Evolutionary conservation across 2,113 vertebrate species (phyloP), one percentile per base, ranked within the genome.

Genomic region (Mirounga angustirostris): DNA sequence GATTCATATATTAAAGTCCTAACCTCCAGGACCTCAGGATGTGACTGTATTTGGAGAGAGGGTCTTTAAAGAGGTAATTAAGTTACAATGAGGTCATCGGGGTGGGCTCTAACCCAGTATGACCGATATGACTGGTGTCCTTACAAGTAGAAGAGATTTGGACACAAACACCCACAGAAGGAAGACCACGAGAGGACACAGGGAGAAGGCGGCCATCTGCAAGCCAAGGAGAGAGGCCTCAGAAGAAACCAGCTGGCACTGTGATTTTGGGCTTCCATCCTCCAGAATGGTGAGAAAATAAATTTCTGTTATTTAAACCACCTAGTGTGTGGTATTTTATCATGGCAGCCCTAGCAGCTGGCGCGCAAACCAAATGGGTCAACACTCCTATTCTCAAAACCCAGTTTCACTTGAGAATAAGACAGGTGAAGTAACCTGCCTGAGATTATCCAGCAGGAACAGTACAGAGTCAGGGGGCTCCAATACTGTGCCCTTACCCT

Each of bases 61-160:
- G 52, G 4, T 21, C 50, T 59, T 89, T 81, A 69, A 61, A 50
- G 28, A 76, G 46, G 52, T 63, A 19, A 86, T 40, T 76, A 54
- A 43, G 18, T 86, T 87, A 36, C 46, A 74, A 69, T 69, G 21
- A 56, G n/a, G 63, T 69, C 43, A 52, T 36, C 15, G 46, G 9
- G 19, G 2, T 67, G 40, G 13, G 28, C 11, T 30, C 40, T 81
- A 65, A 65, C 59, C 56, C 43, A 40, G 1, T 1, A 46, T 8
- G 59, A 15, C 24, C 5, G 0, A 2, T 1, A 36, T 15, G 52
- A 15, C 30, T 18, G 0, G 59, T 7, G 43, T 54, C 58, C 40
- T 69, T 40, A 22, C 14, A 46, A 73, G 61, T 83, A 40, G 63
- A 79, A 36, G 7, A 36, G 26, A 33, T 54, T 13, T 63, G 63